Evolutionary conservation across 2,797 vertebrate genomes (phyloP), one percentile per base, ranked within the genome.

Genomic region (Sebastolobus alascanus): DNA sequence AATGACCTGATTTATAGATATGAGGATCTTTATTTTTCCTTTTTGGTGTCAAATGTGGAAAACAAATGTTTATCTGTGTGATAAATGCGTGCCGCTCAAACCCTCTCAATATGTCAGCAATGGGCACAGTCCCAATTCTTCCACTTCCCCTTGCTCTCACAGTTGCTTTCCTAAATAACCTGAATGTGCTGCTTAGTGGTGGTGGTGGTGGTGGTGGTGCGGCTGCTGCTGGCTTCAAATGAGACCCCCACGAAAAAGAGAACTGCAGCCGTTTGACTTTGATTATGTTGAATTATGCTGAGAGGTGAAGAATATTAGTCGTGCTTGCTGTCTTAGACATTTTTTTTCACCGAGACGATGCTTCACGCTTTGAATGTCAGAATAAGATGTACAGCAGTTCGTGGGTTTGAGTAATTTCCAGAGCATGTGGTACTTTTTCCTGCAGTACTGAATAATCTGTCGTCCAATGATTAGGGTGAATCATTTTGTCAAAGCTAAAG

Each of bases 261-360:
- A 86, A 66, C 60, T 68, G 79, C 84, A 85, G 70, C 72, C 31
- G 56, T 83, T 88, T 89, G 83, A 86, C 83, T 93, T 85, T 85
- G 78, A 89, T 89, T 80, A 25, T 85, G 67, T 70, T 83, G 54
- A 83, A 84, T 52, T 82, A 8, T 73, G 85, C 79, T 40, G 43
- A 76, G 72, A 81, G 37, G 64, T 50, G 33, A 43, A 68, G n/a
- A 73, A 43, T 37, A 25, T 27, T 29, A 61, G 58, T 69, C n/a
- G 10, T 58, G 75, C 46, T 52, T 68, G 43, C 76, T 75, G 77
- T 79, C 70, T 84, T 31, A 78, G 59, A 87, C 77, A 33, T 82
- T 82, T 65, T 84, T 8, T 52, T 20, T 37, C 5, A 25, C 35
- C 18, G 18, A 78, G 65, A 72, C 1, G 60, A 70, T 63, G 37